A percentile compares a stretch with the other conserved stretches of the same genome.
Conservation (phyloP, 2,888 invertebrate species). For the Drosophila falleni region DNA sequence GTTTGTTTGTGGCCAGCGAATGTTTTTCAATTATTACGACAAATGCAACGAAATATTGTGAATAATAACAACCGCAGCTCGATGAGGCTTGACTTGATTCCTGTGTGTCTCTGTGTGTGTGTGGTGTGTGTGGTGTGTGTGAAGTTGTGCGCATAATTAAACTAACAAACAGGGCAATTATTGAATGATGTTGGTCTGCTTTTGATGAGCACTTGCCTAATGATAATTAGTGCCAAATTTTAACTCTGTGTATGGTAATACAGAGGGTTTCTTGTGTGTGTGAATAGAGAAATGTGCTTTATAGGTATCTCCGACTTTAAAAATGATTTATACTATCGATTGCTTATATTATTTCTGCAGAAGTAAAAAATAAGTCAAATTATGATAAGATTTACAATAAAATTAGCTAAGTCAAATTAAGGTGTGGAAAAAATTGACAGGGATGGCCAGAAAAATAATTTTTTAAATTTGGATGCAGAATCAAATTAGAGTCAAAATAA, state of each 20-base stretch:
- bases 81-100: conserved; percentile 21
- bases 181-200: conserved; percentile 49
- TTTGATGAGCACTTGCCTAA: conserved; percentile 38
- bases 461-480: too few relatives aligned
- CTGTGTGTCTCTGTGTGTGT: conserved; percentile 4
- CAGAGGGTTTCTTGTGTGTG: not conserved
- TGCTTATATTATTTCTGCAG: too few relatives aligned
- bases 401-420: too few relatives aligned
- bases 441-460: too few relatives aligned
- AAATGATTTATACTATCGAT: not conserved
- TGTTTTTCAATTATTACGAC: conserved; percentile 60
- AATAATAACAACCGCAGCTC: conserved; percentile 47
- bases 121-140: conserved; percentile 7
- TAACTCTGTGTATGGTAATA: not conserved
- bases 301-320: not conserved
- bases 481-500: too few relatives aligned
- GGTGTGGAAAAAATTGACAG: too few relatives aligned
- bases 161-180: conserved; percentile 62
- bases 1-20: conserved; percentile 36
- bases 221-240: conserved; percentile 47
- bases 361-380: too few relatives aligned
- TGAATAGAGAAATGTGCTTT: too few relatives aligned
- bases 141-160: conserved; percentile 59
- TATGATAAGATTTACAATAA: too few relatives aligned
- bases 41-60: conserved; percentile 50